phyloP scores from a whole-genome alignment of 2,888 invertebrate genomes.

The Drosophila anceps region DNA sequence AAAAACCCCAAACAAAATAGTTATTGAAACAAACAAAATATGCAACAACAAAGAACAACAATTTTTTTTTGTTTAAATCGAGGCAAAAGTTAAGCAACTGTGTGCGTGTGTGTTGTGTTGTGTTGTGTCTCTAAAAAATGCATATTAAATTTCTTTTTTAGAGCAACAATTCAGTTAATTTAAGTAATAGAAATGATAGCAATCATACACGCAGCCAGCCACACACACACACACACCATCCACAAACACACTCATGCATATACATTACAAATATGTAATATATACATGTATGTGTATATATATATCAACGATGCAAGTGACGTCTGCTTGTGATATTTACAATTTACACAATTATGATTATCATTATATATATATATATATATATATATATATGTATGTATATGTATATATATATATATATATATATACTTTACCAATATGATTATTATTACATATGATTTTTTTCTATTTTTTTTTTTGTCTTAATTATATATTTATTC shows the following conservation, averaged over 20 bases:
- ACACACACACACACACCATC: neutral
- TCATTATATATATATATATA: constrained; percentile 22
- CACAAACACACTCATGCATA: constrained; percentile 12
- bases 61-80: neutral
- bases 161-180: constrained; percentile 6
- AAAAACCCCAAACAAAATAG: neutral
- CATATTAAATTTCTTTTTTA: neutral
- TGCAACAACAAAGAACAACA: constrained; percentile 6
- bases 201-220: constrained; percentile 5
- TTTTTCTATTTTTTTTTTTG: constrained; percentile 30
- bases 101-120: neutral
- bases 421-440: constrained; percentile 32
- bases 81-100: constrained; percentile 2
- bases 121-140: neutral
- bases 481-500: constrained; percentile 40
- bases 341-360: constrained; percentile 68
- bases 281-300: constrained; percentile 50
- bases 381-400: constrained; percentile 5
- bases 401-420: constrained; percentile 11
- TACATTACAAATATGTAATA: constrained; percentile 22
- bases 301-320: constrained; percentile 79
- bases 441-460: constrained; percentile 44
- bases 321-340: constrained; percentile 80
- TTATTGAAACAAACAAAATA: constrained; percentile 12
- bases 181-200: constrained; percentile 4